Conservation (phyloP, 1,140 invertebrate genomes). For the Orius insidiosus region DNA sequence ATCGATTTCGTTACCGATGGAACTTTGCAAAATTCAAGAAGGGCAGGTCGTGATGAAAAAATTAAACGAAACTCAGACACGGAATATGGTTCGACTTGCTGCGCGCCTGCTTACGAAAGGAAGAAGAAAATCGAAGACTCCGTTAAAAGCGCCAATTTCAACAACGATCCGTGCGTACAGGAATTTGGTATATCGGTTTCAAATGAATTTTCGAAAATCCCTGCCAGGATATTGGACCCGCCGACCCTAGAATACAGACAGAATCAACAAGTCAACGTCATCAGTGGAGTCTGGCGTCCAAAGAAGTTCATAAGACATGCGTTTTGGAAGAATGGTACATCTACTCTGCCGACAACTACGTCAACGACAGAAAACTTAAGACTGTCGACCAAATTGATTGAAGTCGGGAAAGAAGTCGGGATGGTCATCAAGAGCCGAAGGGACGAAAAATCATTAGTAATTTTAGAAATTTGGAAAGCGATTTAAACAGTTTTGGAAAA, state of each 20-base stretch:
- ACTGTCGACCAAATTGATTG: background rate
- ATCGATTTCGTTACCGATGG: conserved; percentile 36
- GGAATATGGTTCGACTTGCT: conserved; percentile 41
- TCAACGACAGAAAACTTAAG: background rate
- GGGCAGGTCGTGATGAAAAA: conserved; percentile 40
- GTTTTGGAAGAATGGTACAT: conserved; percentile 10
- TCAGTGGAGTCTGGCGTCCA: conserved; percentile 11
- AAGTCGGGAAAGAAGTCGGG: conserved; percentile 6
- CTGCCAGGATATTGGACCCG: conserved; percentile 34
- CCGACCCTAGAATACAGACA: conserved; percentile 32
- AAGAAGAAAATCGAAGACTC: conserved; percentile 42
- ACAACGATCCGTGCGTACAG: conserved; percentile 28
- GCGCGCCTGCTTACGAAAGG: conserved; percentile 39
- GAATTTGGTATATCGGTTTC: conserved; percentile 40
- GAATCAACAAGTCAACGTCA: background rate
- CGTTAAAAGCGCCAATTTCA: conserved; percentile 29
- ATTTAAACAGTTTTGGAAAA: conserved; percentile 3
- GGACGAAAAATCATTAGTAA: conserved; percentile 2
- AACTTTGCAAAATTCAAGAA: conserved; percentile 38
- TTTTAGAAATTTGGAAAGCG: background rate
- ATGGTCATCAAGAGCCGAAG: background rate
- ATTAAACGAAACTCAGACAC: conserved; percentile 37
- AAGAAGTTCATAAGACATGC: background rate
- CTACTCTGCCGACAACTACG: background rate
- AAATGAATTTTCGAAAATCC: conserved; percentile 33